These are phyloP conservation scores for Argopecten irradians DNA, from an alignment of 1,140 invertebrate species.

Conservation along the genomic window DNA sequence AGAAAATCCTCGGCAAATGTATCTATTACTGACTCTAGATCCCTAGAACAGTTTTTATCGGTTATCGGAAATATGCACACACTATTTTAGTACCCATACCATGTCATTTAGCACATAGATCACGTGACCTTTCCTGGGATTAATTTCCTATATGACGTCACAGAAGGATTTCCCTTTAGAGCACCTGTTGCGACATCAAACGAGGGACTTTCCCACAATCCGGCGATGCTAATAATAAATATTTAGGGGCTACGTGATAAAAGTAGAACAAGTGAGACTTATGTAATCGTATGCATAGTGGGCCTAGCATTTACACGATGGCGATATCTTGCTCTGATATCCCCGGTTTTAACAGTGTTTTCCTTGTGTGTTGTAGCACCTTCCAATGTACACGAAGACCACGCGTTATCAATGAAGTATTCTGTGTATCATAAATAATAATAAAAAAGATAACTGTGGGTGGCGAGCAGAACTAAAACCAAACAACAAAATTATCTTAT, in stretches of 20 bases:
- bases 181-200: constrained; percentile 14
- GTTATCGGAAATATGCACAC: not conserved
- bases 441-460: too few species aligned
- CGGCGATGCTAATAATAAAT: not conserved
- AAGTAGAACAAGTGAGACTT: not conserved
- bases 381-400: too few species aligned
- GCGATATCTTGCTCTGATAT: not conserved
- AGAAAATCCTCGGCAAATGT: not conserved
- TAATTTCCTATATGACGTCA: constrained; percentile 22
- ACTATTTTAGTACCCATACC: not conserved
- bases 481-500: too few species aligned
- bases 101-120: constrained; percentile 2
- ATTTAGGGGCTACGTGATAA: not conserved
- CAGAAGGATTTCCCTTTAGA: not conserved
- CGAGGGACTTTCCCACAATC: constrained; percentile 5
- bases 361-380: too few species aligned
- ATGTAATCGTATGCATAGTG: not conserved
- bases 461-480: too few species aligned
- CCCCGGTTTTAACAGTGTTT: too few species aligned
- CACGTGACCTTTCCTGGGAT: constrained; percentile 14
- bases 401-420: too few species aligned
- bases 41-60: not conserved
- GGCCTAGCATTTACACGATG: not conserved
- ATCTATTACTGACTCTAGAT: not conserved
- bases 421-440: too few species aligned